Evolutionary conservation across 1,140 invertebrate genomes (phyloP).

Genomic region (Daktulosphaira vitifoliae): DNA sequence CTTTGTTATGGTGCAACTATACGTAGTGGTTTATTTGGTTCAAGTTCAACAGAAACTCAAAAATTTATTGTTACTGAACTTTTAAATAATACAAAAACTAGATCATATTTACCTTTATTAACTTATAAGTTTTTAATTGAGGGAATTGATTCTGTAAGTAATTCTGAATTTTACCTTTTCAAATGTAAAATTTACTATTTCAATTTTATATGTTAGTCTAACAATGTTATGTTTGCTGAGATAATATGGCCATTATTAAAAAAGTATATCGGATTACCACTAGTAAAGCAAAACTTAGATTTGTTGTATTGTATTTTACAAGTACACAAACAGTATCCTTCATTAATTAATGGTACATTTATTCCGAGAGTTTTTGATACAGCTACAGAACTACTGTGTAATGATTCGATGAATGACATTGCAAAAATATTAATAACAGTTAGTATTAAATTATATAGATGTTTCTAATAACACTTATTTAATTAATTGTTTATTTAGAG

Average conservation of each 20-base stretch:
- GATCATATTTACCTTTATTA: conserved; percentile 29
- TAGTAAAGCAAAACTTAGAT: conserved; percentile 27
- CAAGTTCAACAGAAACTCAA: conserved; percentile 7
- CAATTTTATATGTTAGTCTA: conserved; percentile 24
- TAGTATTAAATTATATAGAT: no score
- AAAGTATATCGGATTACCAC: conserved; percentile 12
- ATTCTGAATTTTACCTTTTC: background rate
- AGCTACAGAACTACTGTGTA: conserved; percentile 7
- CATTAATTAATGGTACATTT: conserved; percentile 21
- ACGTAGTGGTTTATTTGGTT: conserved; percentile 18
- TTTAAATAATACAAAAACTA: conserved; percentile 25
- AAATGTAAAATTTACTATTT: no score
- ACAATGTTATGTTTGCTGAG: conserved; percentile 16
- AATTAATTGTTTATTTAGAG: background rate
- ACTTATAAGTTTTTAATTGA: conserved; percentile 28
- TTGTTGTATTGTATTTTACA: conserved; percentile 29
- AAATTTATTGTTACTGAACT: conserved; percentile 24
- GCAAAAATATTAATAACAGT: conserved; percentile 27
- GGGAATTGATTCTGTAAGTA: conserved; percentile 20
- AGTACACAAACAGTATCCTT: conserved; percentile 16
- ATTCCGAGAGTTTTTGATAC: conserved; percentile 21
- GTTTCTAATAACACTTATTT: no score
- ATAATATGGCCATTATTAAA: conserved; percentile 26
- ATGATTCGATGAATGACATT: conserved; percentile 27
- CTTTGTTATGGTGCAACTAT: conserved; percentile 29